Evolutionary conservation across 2,888 invertebrate genomes (phyloP), one percentile per base, ranked within the genome.

Genomic region (Orthosia gothica): DNA sequence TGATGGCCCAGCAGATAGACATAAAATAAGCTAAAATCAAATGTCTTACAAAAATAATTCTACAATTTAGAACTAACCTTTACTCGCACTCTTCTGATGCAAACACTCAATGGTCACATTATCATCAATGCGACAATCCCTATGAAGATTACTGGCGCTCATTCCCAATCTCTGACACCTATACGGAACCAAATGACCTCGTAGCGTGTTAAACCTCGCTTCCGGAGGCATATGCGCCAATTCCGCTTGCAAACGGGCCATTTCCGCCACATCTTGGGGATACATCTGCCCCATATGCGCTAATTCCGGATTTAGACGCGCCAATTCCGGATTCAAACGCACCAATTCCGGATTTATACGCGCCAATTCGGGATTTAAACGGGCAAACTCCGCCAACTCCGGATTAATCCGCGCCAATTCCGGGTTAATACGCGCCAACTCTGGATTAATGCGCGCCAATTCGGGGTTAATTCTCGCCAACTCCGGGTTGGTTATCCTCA

Each of bases 111-210:
- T 93, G 0, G 89, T 83, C 0, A 92, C 90, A 49, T 77, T 88
- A 7, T 94, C 94, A 18, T 95, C 95, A 13, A 83, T 65, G 5
- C 95, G 89, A 58, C 95, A 95, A 63, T 95, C 95, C 23, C 94
- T 89, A 26, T 95, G 95, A 0, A 95, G 65, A n/a, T 95, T 95
- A 15, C 92, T 93, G 0, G 93, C 93, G 67, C 95, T 95, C 91
- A 94, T 91, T 0, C 94, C 95, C 69, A 95, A 52, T 26, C 95
- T 89, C 63, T 93, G 94, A 78, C 96, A 96, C 32, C 94, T 91
- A 61, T 95, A 95, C 9, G 94, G 95, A 0, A 95, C 95, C 85
- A 97, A 85, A 89, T 97, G 91, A 62, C 97, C 94, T 73, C 96
- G 87, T 80, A 96, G 66, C 0, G 96, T 95, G 68, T 92, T 97